Base-by-base conservation (phyloP, 92 coral and sea anemone species). In the Epizoanthus rinbou region DNA sequence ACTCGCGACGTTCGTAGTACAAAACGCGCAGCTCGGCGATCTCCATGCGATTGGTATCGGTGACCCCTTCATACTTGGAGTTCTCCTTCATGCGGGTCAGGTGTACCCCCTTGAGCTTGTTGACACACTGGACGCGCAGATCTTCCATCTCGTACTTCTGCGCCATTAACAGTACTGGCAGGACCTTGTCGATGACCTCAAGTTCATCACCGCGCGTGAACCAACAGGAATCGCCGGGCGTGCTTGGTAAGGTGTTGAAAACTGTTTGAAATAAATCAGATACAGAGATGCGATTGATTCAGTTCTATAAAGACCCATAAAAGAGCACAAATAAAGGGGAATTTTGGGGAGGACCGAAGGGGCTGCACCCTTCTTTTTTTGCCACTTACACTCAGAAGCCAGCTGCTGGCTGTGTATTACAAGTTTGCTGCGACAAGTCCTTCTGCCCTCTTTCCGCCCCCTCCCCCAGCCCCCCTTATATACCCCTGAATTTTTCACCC, bases 1-100 rank as follows among this genome's bases (percentile, higher is more conserved):
- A 43, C 76, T 72, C 76, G 16, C 76, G 76, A 18, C 76, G 76
- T 35, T 72, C 76, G 76, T 72, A 72, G 24, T 72, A 72, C 58
- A 72, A 22, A 8, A 72, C 76, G 39, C 76, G 76, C n/a, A 72
- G 57, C 76, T 72, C 76, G 11, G 76, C 76, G 58, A 72, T 72
- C 76, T 72, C 76, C 76, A 72, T 72, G 19, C 76, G 76, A 24
- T 72, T 72, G 15, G 25, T 41, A 22, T 72, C 76, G 11, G 76
- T 72, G 60, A 72, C 76, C 8, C 47, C 76, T 72, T 72, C 76
- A 3, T 72, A 72, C 37, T 41, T 45, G 58, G 59, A 33, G 59
- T 72, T 72, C 76, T 72, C 76, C 58, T 72, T 72, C 35, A 72
- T 19, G 35, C 76, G 76, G 6, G 76, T 72, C 39, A 72, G 9